Evolutionary conservation across 2,888 invertebrate species (phyloP), one percentile per base, ranked within the genome.

Genomic region (Drosophila prolongata): DNA sequence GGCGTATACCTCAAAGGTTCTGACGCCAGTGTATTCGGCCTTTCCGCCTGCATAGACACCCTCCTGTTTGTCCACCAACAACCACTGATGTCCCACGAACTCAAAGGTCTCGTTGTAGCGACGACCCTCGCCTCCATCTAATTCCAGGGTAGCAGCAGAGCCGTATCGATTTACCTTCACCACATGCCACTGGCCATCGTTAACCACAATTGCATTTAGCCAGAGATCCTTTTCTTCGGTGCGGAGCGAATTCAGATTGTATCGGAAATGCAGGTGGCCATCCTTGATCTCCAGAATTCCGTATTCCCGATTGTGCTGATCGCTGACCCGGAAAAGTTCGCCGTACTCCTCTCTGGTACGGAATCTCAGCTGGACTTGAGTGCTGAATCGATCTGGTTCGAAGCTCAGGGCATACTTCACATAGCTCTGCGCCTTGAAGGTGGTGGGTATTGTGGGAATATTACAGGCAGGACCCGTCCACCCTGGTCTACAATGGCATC

Each of bases 111-210:
- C 98, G 90, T 98, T 98, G 93, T 97, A 98, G 70, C 98, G 94
- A 73, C 98, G 93, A 0, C 98, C 98, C 93, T 98, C 98, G 1
- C 99, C 99, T 3, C 98, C 98, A 90, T 99, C 99, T 77, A 99
- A 93, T 91, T 97, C 97, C 69, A 99, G 93, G 55, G 97, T 97
- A 11, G 98, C 98, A 9, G 98, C 97, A 52, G 97, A 97, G 42
- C 98, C 98, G 82, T 97, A 97, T 60, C 99, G 95, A 82, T 96
- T 96, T 0, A 98, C 97, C 78, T 96, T 95, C 6, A 98, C 98
- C 58, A 97, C 97, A 91, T 99, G 99, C 99, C 99, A 99, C 89
- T 98, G 98, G 1, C 99, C 99, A 91, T 98, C 97, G 89, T 98
- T 97, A 2, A 98, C 98, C 1, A 96, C 95, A 30, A 98, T 96